A percentile compares a stretch with the other conserved stretches of the same genome.
Evolutionary conservation across 1,140 invertebrate genomes (phyloP).

Genomic region (Leptestheria dahalacensis): DNA sequence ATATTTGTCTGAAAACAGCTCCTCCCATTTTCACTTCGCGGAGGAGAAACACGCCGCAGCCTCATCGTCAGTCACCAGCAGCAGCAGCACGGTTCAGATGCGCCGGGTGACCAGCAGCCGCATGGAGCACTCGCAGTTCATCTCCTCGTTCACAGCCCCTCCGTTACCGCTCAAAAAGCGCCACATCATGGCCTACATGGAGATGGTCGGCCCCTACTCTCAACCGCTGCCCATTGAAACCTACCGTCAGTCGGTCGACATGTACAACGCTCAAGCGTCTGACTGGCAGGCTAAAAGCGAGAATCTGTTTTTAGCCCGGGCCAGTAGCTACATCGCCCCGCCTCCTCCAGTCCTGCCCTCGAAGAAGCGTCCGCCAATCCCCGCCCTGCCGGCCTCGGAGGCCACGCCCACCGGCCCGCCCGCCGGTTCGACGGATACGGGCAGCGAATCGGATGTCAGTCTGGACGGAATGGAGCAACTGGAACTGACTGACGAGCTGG

Average conservation of each 20-base stretch:
- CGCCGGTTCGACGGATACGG: background rate
- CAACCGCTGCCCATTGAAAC: slow-evolving; percentile 44
- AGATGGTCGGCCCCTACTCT: slow-evolving; percentile 78
- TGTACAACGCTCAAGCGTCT: slow-evolving; percentile 44
- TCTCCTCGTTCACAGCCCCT: slow-evolving; percentile 41
- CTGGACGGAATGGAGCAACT: slow-evolving; percentile 50
- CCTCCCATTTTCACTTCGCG: no score
- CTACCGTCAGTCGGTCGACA: slow-evolving; percentile 65
- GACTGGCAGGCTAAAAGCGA: slow-evolving; percentile 3
- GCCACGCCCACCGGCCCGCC: no score
- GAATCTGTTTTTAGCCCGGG: background rate
- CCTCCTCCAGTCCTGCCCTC: slow-evolving; percentile 43
- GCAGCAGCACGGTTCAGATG: background rate
- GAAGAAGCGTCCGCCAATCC: slow-evolving; percentile 39
- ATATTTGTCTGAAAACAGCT: no score
- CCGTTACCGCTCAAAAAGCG: slow-evolving; percentile 80
- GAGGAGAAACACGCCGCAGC: background rate
- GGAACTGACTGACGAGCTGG: slow-evolving; percentile 59
- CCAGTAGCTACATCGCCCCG: slow-evolving; percentile 1
- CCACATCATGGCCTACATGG: slow-evolving; percentile 91
- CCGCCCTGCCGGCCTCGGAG: slow-evolving; percentile 14
- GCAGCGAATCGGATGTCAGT: background rate
- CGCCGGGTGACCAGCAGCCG: background rate
- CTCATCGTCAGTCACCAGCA: background rate
- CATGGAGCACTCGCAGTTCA: background rate